Evolutionary conservation across 2,888 invertebrate genomes (phyloP).

Genomic region (Marronus borbonicus): DNA sequence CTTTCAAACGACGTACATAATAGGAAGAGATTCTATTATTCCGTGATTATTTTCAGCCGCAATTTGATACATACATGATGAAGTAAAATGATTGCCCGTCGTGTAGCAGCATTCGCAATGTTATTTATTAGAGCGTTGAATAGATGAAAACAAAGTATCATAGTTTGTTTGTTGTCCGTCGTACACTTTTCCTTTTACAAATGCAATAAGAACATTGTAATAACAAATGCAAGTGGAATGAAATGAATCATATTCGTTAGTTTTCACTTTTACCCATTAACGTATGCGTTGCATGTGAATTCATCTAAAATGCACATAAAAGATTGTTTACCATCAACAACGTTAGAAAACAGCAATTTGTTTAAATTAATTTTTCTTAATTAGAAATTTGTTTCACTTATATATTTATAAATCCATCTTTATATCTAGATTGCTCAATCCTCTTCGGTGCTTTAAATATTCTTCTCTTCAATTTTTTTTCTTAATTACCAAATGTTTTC

Average conservation of each 20-base stretch:
- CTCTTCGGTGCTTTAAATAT: too few species aligned
- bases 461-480: too few species aligned
- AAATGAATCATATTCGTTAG: neutral
- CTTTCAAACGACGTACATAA: neutral
- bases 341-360: too few species aligned
- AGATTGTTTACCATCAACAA: too few species aligned
- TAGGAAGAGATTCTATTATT: neutral
- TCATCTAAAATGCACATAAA: too few species aligned
- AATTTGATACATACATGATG: neutral
- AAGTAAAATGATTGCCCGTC: neutral
- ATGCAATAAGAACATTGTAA: neutral
- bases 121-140: constrained; percentile 18
- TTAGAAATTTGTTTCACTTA: too few species aligned
- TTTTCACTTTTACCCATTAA: neutral
- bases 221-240: neutral
- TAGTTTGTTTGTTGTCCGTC: neutral
- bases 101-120: neutral
- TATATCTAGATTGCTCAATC: too few species aligned
- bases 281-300: neutral
- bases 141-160: neutral
- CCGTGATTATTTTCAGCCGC: neutral
- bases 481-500: too few species aligned
- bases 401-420: too few species aligned
- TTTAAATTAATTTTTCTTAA: too few species aligned
- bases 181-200: neutral